Evolutionary conservation across 2,888 invertebrate genomes (phyloP).

Genomic region (Leptopilina syphax): DNA sequence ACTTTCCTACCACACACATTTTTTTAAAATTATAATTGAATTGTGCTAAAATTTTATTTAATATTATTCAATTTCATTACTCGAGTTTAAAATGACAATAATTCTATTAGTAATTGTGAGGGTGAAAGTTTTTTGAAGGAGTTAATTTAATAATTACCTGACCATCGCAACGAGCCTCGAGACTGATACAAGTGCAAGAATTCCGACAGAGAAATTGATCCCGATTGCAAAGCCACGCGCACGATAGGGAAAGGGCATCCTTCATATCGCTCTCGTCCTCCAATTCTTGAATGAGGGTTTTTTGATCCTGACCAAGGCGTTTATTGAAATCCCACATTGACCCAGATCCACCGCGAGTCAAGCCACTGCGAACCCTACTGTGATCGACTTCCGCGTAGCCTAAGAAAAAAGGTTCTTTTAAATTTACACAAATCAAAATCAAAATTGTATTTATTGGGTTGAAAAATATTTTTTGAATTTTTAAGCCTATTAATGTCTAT

Average conservation of each 20-base stretch:
- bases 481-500: too few species aligned
- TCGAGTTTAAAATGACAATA: too few species aligned
- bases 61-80: too few species aligned
- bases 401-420: neutral
- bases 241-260: constrained; percentile 65
- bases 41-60: too few species aligned
- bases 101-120: too few species aligned
- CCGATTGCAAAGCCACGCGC: constrained; percentile 74
- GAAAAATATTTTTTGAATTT: too few species aligned
- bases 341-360: constrained; percentile 61
- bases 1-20: too few species aligned
- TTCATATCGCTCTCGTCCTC: constrained; percentile 62
- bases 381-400: constrained; percentile 56
- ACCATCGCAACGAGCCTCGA: constrained; percentile 78
- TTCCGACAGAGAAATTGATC: constrained; percentile 80
- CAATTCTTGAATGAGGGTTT: constrained; percentile 60
- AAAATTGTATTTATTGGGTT: too few species aligned
- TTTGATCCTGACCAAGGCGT: constrained; percentile 59
- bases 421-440: too few species aligned
- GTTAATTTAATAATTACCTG: constrained; percentile 56
- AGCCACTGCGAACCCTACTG: constrained; percentile 59
- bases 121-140: too few species aligned
- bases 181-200: constrained; percentile 84
- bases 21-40: too few species aligned
- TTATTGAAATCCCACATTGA: constrained; percentile 59